A percentile compares a stretch with the other conserved stretches of the same genome.
These are phyloP conservation scores for Phaenicophaeus curvirostris DNA, from an alignment of 2,797 vertebrate species.

Conservation along the genomic window DNA sequence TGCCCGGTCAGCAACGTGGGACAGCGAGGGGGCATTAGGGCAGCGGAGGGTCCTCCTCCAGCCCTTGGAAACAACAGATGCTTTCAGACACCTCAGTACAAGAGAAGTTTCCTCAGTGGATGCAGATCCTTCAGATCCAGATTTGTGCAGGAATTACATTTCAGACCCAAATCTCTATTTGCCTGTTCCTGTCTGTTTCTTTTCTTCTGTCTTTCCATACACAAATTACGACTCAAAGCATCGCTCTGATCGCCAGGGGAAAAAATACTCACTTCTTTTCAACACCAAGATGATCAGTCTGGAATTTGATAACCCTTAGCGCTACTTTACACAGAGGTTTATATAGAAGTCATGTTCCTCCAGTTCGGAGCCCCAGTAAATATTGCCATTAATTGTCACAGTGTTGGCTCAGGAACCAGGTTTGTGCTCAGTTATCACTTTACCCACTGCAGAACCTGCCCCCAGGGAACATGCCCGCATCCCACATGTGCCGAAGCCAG, in stretches of 20 bases:
- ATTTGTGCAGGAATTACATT: background rate
- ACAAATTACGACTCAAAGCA: background rate
- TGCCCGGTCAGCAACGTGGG: rapidly evolving
- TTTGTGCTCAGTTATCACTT: background rate
- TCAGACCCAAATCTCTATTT: background rate
- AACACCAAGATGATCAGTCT: background rate
- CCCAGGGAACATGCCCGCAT: background rate
- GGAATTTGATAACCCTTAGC: background rate
- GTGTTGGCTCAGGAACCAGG: background rate
- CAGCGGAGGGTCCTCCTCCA: background rate
- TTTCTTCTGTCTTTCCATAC: background rate
- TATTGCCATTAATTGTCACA: background rate
- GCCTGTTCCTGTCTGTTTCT: background rate
- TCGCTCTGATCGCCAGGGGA: background rate
- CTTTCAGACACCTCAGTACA: background rate
- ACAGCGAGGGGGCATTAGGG: too few species aligned
- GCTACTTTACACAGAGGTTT: background rate
- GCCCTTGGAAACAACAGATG: background rate
- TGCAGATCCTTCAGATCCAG: background rate
- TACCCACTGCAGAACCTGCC: background rate
- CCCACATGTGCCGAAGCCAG: background rate
- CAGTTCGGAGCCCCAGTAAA: background rate
- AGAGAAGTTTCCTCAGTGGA: background rate
- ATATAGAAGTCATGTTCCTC: background rate
- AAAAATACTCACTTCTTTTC: background rate